A percentile compares a stretch with the other conserved stretches of the same genome.
These are phyloP conservation scores for Carollia perspicillata DNA, from an alignment of 2,113 vertebrate genomes.

Conservation along the genomic window DNA sequence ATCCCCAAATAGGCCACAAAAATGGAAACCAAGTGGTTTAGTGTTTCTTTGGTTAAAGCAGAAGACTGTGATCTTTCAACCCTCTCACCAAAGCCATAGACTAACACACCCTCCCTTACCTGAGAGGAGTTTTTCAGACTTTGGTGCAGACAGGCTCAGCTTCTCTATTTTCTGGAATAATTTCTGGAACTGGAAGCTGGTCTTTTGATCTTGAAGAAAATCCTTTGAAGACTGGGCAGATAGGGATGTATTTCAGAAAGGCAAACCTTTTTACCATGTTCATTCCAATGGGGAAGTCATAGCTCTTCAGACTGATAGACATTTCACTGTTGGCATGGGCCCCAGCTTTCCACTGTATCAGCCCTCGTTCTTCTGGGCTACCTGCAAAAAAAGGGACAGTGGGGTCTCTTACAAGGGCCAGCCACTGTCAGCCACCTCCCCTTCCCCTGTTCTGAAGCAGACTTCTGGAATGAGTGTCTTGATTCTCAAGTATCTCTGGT, in stretches of 20 bases:
- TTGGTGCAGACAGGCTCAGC: constrained; percentile 79
- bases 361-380: constrained; percentile 88
- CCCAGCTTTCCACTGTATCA: constrained; percentile 89
- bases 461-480: not conserved
- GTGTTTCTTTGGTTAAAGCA: not conserved
- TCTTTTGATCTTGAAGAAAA: constrained; percentile 72
- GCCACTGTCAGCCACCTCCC: not conserved
- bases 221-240: constrained; percentile 92
- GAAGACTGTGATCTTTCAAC: not conserved
- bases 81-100: not conserved
- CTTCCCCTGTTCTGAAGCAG: not conserved
- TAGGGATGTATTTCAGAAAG: constrained; percentile 86
- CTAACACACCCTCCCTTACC: not conserved
- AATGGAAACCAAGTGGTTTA: constrained; percentile 3
- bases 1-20: not conserved
- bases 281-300: constrained; percentile 94
- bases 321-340: constrained; percentile 78
- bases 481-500: not conserved
- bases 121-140: constrained; percentile 77
- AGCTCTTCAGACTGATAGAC: constrained; percentile 81
- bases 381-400: constrained; percentile 78
- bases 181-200: not conserved
- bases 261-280: constrained; percentile 75
- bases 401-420: not conserved
- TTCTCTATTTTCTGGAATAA: not conserved